phyloP scores from a whole-genome alignment of 2,888 invertebrate species.

The Oligia strigilis region DNA sequence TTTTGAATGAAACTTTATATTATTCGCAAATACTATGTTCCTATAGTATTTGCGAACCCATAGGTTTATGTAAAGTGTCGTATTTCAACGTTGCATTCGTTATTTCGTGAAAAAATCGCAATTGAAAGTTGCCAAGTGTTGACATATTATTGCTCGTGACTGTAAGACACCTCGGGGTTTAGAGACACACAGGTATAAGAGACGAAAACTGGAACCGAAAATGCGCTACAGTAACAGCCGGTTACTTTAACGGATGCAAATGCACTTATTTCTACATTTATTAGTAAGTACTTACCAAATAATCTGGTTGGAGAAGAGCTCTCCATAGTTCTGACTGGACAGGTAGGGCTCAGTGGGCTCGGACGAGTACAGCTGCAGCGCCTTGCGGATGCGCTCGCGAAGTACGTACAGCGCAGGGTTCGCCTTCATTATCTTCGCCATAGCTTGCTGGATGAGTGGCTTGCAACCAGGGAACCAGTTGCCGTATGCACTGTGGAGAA shows the following conservation, averaged over 20 bases:
- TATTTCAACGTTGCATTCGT: too few relatives aligned
- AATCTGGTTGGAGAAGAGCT: slow-evolving; percentile 99
- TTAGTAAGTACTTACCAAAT: slow-evolving; percentile 94
- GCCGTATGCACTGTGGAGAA: slow-evolving; percentile 95
- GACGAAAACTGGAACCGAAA: neutral
- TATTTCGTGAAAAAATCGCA: too few relatives aligned
- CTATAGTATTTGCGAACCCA: too few relatives aligned
- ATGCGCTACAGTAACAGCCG: neutral
- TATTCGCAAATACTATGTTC: too few relatives aligned
- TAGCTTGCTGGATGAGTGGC: slow-evolving; percentile 99
- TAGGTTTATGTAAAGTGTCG: too few relatives aligned
- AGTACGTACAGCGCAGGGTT: slow-evolving; percentile 99
- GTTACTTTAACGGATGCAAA: neutral
- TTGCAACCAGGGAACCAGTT: slow-evolving; percentile 99
- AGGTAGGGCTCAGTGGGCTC: slow-evolving; percentile 99
- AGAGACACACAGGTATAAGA: neutral
- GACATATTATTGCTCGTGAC: too few relatives aligned
- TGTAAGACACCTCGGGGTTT: neutral
- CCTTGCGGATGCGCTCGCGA: slow-evolving; percentile 99
- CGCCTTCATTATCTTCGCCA: slow-evolving; percentile 99
- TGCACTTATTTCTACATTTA: neutral
- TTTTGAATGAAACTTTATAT: too few relatives aligned
- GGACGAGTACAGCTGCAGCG: slow-evolving; percentile 98
- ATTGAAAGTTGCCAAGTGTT: too few relatives aligned
- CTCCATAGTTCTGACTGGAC: slow-evolving; percentile 99